A percentile compares a stretch with the other conserved stretches of the same genome.
phyloP scores from a whole-genome alignment of 2,888 invertebrate species.

The Dryobotodes eremita region DNA sequence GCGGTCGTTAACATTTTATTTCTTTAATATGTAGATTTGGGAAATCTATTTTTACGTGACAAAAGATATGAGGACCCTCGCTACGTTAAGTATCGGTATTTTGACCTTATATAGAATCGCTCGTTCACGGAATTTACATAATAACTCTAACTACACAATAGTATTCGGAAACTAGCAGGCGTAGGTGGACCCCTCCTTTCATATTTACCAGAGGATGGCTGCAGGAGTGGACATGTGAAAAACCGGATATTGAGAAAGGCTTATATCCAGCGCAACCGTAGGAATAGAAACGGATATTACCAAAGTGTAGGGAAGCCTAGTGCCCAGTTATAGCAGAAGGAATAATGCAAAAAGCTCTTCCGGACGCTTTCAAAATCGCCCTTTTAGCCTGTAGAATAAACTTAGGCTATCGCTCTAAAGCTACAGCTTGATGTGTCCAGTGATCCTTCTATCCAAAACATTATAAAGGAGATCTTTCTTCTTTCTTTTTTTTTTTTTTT shows the following conservation, averaged over 20 bases:
- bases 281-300: background rate
- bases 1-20: conserved; percentile 47
- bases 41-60: conserved; percentile 23
- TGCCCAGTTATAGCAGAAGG: background rate
- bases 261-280: background rate
- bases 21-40: conserved; percentile 38
- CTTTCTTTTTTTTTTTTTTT: too few relatives aligned
- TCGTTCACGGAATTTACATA: conserved; percentile 26
- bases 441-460: too few relatives aligned
- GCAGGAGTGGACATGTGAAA: conserved; percentile 16
- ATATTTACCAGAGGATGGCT: background rate
- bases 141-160: background rate
- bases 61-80: conserved; percentile 13
- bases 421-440: too few relatives aligned
- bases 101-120: background rate
- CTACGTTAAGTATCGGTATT: conserved; percentile 6
- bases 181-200: conserved; percentile 13
- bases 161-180: background rate
- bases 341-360: background rate
- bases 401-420: too few relatives aligned
- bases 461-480: too few relatives aligned
- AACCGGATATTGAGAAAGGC: conserved; percentile 37
- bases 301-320: background rate
- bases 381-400: background rate
- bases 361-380: too few relatives aligned